These are phyloP conservation scores for Dryobota labecula DNA, from an alignment of 2,888 invertebrate genomes.

Conservation along the genomic window DNA sequence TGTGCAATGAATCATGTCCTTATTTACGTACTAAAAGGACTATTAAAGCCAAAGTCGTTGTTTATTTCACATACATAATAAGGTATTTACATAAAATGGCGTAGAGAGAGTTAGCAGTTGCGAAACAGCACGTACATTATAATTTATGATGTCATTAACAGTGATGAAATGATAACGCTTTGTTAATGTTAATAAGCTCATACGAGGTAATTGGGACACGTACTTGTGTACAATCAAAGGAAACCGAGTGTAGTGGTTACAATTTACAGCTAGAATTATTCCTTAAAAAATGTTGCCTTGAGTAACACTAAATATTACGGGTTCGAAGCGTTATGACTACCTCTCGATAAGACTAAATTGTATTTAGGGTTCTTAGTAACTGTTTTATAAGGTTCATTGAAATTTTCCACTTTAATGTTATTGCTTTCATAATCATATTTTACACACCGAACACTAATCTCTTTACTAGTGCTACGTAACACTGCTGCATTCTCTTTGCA, in stretches of 20 bases:
- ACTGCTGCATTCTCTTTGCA: not conserved
- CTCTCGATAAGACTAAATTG: no score
- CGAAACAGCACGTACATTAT: conserved; percentile 59
- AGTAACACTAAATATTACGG: no score
- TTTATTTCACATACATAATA: conserved; percentile 65
- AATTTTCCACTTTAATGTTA: not conserved
- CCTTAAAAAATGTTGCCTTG: not conserved
- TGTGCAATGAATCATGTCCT: conserved; percentile 46
- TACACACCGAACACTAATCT: not conserved
- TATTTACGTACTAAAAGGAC: conserved; percentile 27
- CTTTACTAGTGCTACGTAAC: not conserved
- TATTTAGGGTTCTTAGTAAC: no score
- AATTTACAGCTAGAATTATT: conserved; percentile 6
- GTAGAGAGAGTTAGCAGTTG: conserved; percentile 44
- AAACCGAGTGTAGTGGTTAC: not conserved
- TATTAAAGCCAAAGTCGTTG: conserved; percentile 51
- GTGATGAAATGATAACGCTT: conserved; percentile 60
- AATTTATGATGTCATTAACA: conserved; percentile 63
- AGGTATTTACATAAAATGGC: conserved; percentile 66
- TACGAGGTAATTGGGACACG: conserved; percentile 28
- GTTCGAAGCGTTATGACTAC: no score
- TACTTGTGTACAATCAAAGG: conserved; percentile 4
- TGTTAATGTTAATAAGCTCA: conserved; percentile 51
- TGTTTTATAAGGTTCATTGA: not conserved
- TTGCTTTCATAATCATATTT: not conserved